Evolutionary conservation across 2,888 invertebrate species (phyloP).

Genomic region (Lasioglossum vierecki): DNA sequence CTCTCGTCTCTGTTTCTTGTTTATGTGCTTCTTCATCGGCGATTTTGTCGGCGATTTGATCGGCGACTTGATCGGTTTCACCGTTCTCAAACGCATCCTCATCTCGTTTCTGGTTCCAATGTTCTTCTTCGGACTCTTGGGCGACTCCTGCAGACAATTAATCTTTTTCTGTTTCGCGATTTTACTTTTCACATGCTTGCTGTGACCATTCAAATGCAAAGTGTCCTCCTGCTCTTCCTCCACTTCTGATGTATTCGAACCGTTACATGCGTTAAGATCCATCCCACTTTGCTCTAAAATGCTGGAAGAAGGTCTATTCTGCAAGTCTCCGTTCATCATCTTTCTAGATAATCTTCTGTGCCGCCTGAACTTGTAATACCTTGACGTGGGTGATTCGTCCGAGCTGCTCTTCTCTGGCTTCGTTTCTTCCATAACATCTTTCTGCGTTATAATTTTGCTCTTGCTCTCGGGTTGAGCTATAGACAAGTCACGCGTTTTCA

Average conservation of each 20-base stretch:
- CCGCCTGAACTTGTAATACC: constrained; percentile 54
- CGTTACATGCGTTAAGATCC: not conserved
- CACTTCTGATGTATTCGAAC: not conserved
- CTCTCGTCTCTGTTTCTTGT: constrained; percentile 76
- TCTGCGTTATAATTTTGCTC: not conserved
- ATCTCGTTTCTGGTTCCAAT: constrained; percentile 27
- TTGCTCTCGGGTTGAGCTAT: constrained; percentile 17
- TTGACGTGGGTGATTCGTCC: constrained; percentile 46
- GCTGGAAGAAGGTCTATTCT: constrained; percentile 12
- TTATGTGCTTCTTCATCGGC: constrained; percentile 54
- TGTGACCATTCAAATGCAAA: not conserved
- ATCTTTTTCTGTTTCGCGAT: constrained; percentile 6
- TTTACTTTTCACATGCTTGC: constrained; percentile 14
- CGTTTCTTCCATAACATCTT: constrained; percentile 23
- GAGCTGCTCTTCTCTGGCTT: constrained; percentile 36
- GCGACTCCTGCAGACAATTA: constrained; percentile 4
- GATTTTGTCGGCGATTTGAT: no score
- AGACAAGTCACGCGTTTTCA: constrained; percentile 19
- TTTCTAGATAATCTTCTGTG: constrained; percentile 56
- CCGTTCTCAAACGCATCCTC: constrained; percentile 47
- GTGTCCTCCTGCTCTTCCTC: not conserved
- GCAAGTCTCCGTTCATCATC: constrained; percentile 45
- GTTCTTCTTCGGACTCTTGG: constrained; percentile 29
- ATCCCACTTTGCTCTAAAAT: constrained; percentile 13
- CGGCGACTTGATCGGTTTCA: constrained; percentile 38